Conservation (phyloP, 2,797 vertebrate genomes). For the Tolypeutes matacus region DNA sequence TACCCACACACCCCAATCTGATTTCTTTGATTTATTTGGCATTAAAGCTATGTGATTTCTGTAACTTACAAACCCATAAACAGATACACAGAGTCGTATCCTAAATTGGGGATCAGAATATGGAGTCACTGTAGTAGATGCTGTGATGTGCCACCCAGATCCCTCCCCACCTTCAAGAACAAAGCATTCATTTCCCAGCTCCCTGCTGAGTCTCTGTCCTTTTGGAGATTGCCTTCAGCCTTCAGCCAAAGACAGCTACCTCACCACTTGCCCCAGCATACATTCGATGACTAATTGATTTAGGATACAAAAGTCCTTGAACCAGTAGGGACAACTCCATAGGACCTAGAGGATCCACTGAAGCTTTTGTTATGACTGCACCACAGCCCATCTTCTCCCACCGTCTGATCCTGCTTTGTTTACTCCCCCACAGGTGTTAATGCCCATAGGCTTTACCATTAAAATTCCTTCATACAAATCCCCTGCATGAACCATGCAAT, state of each 20-base stretch:
- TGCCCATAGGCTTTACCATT: not conserved
- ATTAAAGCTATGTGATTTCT: not conserved
- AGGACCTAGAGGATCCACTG: not conserved
- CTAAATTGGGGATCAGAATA: not conserved
- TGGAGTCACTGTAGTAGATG: not conserved
- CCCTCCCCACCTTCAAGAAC: not conserved
- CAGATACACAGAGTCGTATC: not conserved
- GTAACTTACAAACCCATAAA: not conserved
- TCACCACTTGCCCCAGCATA: not conserved
- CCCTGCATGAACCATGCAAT: not conserved
- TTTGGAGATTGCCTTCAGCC: not conserved
- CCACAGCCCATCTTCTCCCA: not conserved
- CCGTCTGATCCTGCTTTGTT: not conserved
- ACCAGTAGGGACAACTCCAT: not conserved
- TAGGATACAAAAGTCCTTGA: slow-evolving; percentile 19
- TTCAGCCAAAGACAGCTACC: not conserved
- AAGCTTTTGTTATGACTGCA: not conserved
- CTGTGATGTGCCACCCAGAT: not conserved
- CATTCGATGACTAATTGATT: not conserved
- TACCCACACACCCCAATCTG: not conserved
- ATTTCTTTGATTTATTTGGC: slow-evolving; percentile 45
- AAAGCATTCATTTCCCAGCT: not conserved
- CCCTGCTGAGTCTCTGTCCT: not conserved
- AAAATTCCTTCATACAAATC: not conserved
- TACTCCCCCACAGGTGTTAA: not conserved